phyloP scores from a whole-genome alignment of 2,888 invertebrate genomes.

The Hyposoter didymator region DNA sequence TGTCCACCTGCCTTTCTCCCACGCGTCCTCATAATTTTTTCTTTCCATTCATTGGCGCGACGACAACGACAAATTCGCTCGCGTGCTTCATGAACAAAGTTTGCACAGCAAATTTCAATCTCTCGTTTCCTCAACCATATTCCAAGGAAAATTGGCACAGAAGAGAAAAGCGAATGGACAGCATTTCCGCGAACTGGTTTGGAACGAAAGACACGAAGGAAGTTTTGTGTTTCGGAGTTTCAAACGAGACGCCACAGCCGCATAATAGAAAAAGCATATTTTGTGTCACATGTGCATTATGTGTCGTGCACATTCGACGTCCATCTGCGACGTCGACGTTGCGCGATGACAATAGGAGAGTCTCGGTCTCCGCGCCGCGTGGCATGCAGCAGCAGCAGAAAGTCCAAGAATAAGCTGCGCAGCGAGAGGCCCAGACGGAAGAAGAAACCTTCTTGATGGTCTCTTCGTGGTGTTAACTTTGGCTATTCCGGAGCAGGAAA shows the following conservation, averaged over 20 bases:
- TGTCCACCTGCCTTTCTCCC: constrained; percentile 60
- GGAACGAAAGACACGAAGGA: constrained; percentile 71
- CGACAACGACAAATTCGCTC: constrained; percentile 10
- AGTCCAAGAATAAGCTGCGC: constrained; percentile 71
- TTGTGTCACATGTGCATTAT: constrained; percentile 69
- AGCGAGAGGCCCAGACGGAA: constrained; percentile 35
- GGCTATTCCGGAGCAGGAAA: constrained; percentile 74
- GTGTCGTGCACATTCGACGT: constrained; percentile 81
- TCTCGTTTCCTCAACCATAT: background rate
- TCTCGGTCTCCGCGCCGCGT: constrained; percentile 69
- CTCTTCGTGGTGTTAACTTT: constrained; percentile 73
- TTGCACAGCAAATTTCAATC: background rate
- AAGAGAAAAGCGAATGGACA: no score
- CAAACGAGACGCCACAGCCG: constrained; percentile 58
- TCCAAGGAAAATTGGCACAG: no score
- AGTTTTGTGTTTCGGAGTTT: constrained; percentile 73
- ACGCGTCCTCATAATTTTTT: constrained; percentile 23
- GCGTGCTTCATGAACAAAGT: constrained; percentile 36
- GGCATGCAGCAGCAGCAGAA: constrained; percentile 70
- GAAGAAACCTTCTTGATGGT: constrained; percentile 76
- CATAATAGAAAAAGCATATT: constrained; percentile 50
- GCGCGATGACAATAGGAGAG: constrained; percentile 79
- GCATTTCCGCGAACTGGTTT: background rate
- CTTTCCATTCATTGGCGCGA: background rate
- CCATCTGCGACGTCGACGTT: constrained; percentile 78